Base-by-base conservation (phyloP, 2,797 vertebrate species). In the Oreonectes daqikongensis region DNA sequence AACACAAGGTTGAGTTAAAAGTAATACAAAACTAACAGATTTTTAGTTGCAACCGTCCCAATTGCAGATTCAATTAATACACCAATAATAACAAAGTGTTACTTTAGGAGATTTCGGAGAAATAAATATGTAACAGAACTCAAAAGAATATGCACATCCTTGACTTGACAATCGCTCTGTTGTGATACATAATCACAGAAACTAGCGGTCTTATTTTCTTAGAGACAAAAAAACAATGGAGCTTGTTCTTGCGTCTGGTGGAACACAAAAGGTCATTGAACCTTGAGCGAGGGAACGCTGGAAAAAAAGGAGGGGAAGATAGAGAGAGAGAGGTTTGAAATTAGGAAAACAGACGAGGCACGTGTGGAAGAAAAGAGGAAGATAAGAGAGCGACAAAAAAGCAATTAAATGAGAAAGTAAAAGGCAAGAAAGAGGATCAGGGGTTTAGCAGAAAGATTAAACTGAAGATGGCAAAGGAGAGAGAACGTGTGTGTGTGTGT, bases 301-400 rank as follows among this genome's bases (percentile, higher is more conserved):
- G 22, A 66, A 55, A 38, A 53, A 64, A 48, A 22, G 66, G 57
- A 53, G 68, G 79, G 79, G 60, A 42, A 72, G 69, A 72, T 17
- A 52, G 73, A 63, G 32, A 80, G 42, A 72, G 69, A 72, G 35
- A 40, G 52, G n/a, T 14, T 38, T 48, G 40, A 71, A 65, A 79
- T 78, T 26, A 72, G 17, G 40, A 52, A 35, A 69, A 57, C 65
- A 63, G 63, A 69, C 80, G 52, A 78, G 75, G 69, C 80, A 79
- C 63, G 65, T 60, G 52, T 79, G 72, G 72, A 78, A 44, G 64
- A 81, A 65, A 79, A 73, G 40, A 63, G 28, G 7, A 78, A 75
- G 78, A 84, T 80, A 82, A 80, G 46, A 78, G 8, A 76, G 71
- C 57, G 48, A 70, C 42, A 72, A 75, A 66, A 72, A 81, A 66